Conservation (phyloP, 2,797 vertebrate species). For the Tokudaia muenninki region DNA sequence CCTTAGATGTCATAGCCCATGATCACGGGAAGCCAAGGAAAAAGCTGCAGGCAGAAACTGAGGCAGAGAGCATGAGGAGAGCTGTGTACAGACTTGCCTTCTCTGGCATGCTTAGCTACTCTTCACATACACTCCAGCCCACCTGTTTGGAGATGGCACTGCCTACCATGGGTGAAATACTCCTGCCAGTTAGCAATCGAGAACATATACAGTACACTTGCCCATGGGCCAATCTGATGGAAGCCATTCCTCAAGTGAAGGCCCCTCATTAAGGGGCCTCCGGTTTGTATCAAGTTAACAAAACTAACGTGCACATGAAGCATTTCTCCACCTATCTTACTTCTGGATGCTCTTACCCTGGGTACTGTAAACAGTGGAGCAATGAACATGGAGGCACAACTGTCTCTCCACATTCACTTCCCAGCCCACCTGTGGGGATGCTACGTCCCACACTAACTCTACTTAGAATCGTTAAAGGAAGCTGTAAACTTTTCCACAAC, state of each 20-base stretch:
- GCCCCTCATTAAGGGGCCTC: not conserved
- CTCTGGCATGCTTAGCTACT: too few species aligned
- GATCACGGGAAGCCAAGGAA: not conserved
- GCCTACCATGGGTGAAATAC: too few species aligned
- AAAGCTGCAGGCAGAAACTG: not conserved
- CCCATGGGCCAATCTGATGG: not conserved
- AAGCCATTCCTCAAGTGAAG: not conserved
- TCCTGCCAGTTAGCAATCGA: not conserved
- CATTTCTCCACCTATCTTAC: not conserved
- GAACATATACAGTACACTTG: not conserved
- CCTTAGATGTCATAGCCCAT: too few species aligned
- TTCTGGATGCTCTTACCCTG: not conserved
- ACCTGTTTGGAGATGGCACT: not conserved
- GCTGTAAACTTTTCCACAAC: not conserved
- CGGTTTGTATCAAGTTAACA: not conserved
- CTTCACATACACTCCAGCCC: not conserved
- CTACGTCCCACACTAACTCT: not conserved
- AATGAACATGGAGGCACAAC: not conserved
- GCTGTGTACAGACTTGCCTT: not conserved
- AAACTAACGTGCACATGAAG: too few species aligned
- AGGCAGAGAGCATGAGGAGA: not conserved
- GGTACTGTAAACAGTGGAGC: too few species aligned
- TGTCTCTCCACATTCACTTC: fast-evolving
- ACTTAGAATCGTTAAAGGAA: not conserved
- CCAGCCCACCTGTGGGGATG: not conserved